Evolutionary conservation across 2,888 invertebrate species (phyloP).

Genomic region (Pemphredon lugubris): DNA sequence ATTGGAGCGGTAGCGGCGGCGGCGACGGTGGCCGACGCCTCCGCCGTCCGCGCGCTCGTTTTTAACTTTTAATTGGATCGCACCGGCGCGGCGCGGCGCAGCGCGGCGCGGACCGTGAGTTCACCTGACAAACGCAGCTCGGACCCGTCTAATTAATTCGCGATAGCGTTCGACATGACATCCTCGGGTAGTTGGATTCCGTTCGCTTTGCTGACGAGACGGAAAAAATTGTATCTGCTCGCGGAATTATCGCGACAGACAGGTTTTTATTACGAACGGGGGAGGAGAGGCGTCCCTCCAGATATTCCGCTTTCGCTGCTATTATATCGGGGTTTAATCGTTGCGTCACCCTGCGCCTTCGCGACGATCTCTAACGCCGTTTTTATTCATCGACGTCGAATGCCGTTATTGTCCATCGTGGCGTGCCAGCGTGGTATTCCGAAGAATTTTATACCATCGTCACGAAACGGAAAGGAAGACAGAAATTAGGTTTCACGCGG

Average conservation of each 20-base stretch:
- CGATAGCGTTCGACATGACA: slow-evolving; percentile 38
- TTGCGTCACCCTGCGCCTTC: neutral
- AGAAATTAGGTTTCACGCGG: too few species aligned
- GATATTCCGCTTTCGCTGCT: neutral
- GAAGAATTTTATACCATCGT: too few species aligned
- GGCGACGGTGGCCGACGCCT: too few species aligned
- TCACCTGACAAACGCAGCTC: slow-evolving; percentile 32
- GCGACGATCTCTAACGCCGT: neutral
- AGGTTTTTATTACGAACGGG: slow-evolving; percentile 1
- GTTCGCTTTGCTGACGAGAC: neutral
- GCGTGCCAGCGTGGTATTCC: too few species aligned
- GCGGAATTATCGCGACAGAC: neutral
- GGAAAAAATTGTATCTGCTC: neutral
- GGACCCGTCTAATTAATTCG: slow-evolving; percentile 59
- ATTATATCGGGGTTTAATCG: neutral
- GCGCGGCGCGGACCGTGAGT: slow-evolving; percentile 29
- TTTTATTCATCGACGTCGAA: neutral
- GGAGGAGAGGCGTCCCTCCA: too few species aligned
- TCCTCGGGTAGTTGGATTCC: neutral
- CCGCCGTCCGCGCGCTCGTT: slow-evolving; percentile 37
- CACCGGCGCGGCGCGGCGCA: too few species aligned
- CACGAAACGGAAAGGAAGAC: too few species aligned
- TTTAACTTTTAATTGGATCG: slow-evolving; percentile 68
- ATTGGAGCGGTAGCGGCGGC: slow-evolving; percentile 52
- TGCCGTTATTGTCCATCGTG: neutral